Conservation (phyloP, 2,888 invertebrate genomes). For the Euplagia quadripunctaria region DNA sequence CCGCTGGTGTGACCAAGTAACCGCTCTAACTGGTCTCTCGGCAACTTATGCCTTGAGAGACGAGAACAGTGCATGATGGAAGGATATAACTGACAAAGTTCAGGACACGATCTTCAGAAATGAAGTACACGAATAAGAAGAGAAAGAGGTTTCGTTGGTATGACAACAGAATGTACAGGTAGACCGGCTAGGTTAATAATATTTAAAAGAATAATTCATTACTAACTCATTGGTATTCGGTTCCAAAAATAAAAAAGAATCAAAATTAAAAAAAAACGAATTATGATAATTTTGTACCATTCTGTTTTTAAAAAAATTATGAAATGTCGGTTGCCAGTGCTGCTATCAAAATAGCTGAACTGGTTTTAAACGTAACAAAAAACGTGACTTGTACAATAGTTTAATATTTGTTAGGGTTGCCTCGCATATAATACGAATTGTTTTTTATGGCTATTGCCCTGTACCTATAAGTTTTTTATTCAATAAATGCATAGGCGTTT, state of each 20-base stretch:
- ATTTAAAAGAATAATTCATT: background rate
- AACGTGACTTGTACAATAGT: conserved; percentile 9
- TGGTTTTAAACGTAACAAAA: conserved; percentile 13
- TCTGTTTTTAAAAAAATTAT: conserved; percentile 3
- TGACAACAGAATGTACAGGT: background rate
- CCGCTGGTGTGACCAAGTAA: no score
- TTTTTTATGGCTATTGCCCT: background rate
- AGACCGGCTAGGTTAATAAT: background rate
- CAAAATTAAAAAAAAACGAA: conserved; percentile 3
- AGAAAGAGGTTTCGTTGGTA: background rate
- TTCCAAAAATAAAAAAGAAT: conserved; percentile 5
- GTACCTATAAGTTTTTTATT: no score
- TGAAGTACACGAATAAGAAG: no score
- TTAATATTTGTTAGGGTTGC: background rate
- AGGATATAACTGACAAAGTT: no score
- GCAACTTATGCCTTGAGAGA: no score
- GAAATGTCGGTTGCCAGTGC: conserved; percentile 6
- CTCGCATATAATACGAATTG: background rate
- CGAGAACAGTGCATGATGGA: no score
- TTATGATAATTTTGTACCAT: conserved; percentile 9
- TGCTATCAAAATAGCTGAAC: conserved; percentile 23
- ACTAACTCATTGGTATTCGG: conserved; percentile 4
- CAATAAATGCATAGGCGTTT: no score
- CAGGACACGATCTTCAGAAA: no score
- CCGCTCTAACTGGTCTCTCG: no score